Base-by-base conservation (phyloP, 1,140 invertebrate genomes). In the Potamilus streckersoni region DNA sequence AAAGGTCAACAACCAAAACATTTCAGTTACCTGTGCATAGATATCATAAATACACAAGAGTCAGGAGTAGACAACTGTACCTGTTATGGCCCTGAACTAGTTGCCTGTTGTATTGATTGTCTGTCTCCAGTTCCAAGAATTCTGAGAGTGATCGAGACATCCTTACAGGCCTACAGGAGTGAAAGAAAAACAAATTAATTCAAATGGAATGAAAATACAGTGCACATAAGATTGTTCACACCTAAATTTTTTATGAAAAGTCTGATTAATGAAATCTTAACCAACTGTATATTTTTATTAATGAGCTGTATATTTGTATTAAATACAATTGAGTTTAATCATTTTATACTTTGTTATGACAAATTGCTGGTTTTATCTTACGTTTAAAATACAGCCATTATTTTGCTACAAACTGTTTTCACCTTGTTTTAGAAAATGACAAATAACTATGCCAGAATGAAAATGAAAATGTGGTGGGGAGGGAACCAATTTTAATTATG, bases 71-170 rank as follows among this genome's bases (percentile, higher is more conserved):
- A 49, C 11, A 6, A 49, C 38, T 49, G 57, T 60, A 86, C 86
- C 86, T 83, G 73, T 88, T 87, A 64, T 88, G 86, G 69, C 86
- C 86, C 76, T 86, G 84, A 61, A 86, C 73, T 38, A 85, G 73
- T 60, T 86, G 84, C 71, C 83, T 71, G 67, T 78, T 84, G 63
- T 79, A 65, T n/a, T 79, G 79, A 64, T 73, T 79, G n/a, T 86
- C 84, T 49, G 71, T 83, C 69, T 88, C 86, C 71, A 80, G 76
- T 74, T 87, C 85, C 79, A 82, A 81, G 69, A 89, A 88, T 70
- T 88, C 86, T 38, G 69, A 68, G 38, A 88, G 75, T 55, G 79
- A 80, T 62, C 76, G 80, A 15, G 66, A 64, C 61, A 83, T 82
- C 68, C 86, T 76, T 61, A 86, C 87, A 69, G 87, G 87, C 82